Conservation (phyloP, 2,113 vertebrate species). For the Solea solea region DNA sequence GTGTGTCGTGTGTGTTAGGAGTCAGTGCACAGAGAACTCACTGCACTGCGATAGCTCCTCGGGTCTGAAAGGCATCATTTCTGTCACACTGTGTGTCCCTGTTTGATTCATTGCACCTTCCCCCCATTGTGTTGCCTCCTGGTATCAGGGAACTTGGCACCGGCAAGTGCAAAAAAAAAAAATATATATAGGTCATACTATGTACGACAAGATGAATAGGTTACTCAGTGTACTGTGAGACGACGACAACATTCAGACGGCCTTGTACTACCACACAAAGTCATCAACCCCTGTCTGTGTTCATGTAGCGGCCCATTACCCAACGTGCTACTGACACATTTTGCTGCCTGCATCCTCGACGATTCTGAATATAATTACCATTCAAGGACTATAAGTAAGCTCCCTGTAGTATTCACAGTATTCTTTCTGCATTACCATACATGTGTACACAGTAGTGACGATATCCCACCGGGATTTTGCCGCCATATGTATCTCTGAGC, state of each 20-base stretch:
- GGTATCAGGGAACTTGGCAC: slow-evolving; percentile 10
- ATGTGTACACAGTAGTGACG: no score
- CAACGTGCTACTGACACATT: background rate
- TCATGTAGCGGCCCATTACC: background rate
- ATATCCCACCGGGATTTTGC: no score
- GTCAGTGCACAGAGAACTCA: slow-evolving; percentile 5
- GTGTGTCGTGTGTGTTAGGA: background rate
- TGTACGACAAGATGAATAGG: slow-evolving; percentile 15
- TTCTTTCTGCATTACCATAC: background rate
- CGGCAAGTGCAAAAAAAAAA: slow-evolving; percentile 7
- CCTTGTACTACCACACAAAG: slow-evolving; percentile 7
- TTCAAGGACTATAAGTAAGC: background rate
- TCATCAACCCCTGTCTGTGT: slow-evolving; percentile 12
- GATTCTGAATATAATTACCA: background rate
- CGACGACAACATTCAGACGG: slow-evolving; percentile 3
- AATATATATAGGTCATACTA: slow-evolving; percentile 27
- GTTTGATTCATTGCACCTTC: slow-evolving; percentile 47
- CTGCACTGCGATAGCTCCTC: background rate
- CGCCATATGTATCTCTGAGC: no score
- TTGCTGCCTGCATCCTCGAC: background rate
- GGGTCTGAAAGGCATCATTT: slow-evolving; percentile 13
- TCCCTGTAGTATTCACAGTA: background rate
- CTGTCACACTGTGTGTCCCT: slow-evolving; percentile 27
- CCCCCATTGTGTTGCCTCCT: slow-evolving; percentile 22
- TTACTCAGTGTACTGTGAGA: slow-evolving; percentile 18